Percentiles rank a stretch among this genome's conserved stretches.
Conservation (phyloP, 2,888 invertebrate species). For the Caenorhabditis wallacei region DNA sequence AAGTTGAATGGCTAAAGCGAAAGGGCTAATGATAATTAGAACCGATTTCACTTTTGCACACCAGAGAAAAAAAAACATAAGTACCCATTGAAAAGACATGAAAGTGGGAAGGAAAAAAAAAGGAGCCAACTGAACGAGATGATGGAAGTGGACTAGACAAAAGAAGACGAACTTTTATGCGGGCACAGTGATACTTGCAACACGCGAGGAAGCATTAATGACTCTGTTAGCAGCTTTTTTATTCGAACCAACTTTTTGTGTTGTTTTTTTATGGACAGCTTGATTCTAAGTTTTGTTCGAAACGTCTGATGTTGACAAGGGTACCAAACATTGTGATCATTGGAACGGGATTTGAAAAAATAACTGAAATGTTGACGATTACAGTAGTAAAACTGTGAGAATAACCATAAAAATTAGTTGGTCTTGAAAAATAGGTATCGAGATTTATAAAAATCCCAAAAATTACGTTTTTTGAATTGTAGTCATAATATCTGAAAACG, state of each 20-base stretch:
- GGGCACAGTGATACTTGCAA: constrained; percentile 45
- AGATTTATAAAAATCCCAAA: too few relatives aligned
- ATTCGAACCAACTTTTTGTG: background rate
- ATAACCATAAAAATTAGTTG: too few relatives aligned
- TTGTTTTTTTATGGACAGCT: constrained; percentile 7
- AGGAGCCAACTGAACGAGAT: background rate
- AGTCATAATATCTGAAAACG: too few relatives aligned
- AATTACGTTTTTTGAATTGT: too few relatives aligned
- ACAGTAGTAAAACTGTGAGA: too few relatives aligned
- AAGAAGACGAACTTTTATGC: constrained; percentile 27
- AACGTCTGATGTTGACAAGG: too few relatives aligned
- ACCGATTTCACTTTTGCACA: constrained; percentile 41
- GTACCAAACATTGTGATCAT: background rate
- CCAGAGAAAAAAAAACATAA: constrained; percentile 23
- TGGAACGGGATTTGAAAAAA: too few relatives aligned
- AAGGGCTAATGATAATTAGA: constrained; percentile 52
- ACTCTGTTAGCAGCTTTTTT: constrained; percentile 38
- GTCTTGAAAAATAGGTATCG: too few relatives aligned
- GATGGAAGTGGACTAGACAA: constrained; percentile 26
- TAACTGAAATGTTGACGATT: too few relatives aligned
- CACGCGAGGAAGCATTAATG: constrained; percentile 45
- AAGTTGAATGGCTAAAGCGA: constrained; percentile 19
- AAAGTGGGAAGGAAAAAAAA: constrained; percentile 10
- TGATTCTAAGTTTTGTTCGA: background rate
- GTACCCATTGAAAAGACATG: constrained; percentile 16